Evolutionary conservation across 2,888 invertebrate species (phyloP).

Genomic region (Meghimatium bilineatum): DNA sequence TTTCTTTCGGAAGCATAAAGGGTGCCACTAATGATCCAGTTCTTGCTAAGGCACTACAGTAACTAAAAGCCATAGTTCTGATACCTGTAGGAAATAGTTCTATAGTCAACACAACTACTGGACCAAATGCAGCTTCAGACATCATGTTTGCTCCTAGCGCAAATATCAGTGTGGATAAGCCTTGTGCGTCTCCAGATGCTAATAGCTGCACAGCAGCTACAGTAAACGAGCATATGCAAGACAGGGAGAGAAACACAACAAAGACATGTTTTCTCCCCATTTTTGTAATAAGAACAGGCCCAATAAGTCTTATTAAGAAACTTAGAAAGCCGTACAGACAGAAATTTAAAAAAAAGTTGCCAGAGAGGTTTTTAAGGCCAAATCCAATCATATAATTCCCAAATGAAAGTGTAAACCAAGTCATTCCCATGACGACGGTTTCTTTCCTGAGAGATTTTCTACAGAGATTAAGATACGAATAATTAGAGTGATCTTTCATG

Average conservation of each 20-base stretch:
- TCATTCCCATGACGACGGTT: background rate
- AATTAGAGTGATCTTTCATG: background rate
- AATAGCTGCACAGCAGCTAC: background rate
- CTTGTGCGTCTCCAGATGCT: no score
- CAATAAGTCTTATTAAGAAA: background rate
- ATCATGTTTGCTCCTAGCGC: no score
- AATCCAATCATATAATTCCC: conserved; percentile 58
- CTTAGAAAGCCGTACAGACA: conserved; percentile 38
- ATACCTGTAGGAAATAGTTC: no score
- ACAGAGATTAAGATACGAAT: background rate
- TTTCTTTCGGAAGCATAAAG: no score
- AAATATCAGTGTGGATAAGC: no score
- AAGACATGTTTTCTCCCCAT: background rate
- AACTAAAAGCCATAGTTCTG: no score
- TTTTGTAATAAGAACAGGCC: background rate
- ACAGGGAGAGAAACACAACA: background rate
- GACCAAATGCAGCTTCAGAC: no score
- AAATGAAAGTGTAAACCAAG: conserved; percentile 25
- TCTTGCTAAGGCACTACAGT: no score
- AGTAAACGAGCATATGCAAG: background rate
- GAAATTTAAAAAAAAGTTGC: conserved; percentile 57
- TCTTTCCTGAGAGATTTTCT: background rate
- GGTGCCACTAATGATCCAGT: no score
- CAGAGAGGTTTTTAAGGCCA: conserved; percentile 55
- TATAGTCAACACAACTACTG: no score